Evolutionary conservation across 2,113 vertebrate species (phyloP).

Genomic region (Marmota monax): DNA sequence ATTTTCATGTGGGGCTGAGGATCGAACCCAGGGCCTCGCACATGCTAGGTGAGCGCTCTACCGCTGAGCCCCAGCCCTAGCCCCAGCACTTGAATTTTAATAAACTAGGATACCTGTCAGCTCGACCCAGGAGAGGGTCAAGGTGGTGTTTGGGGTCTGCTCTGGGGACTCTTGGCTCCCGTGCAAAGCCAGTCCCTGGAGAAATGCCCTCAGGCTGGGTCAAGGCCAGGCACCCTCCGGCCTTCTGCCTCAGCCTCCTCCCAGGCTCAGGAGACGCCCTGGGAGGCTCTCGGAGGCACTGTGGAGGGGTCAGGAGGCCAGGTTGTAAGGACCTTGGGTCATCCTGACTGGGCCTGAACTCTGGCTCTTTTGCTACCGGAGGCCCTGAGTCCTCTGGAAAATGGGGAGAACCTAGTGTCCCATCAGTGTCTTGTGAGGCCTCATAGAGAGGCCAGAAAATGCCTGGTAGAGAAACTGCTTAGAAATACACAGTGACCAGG

Average conservation of each 20-base stretch:
- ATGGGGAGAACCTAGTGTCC: not conserved
- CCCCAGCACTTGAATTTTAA: slow-evolving; percentile 62
- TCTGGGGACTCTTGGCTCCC: not conserved
- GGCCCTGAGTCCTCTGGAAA: not conserved
- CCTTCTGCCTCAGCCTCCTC: not conserved
- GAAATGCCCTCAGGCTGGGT: not conserved
- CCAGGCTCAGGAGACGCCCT: not conserved
- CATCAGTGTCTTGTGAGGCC: not conserved
- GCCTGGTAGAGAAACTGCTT: not conserved
- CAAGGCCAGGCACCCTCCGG: not conserved
- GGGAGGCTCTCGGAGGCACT: not conserved
- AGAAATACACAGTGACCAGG: too few relatives aligned
- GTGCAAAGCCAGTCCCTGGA: not conserved
- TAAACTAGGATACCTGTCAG: slow-evolving; percentile 68
- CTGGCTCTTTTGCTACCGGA: not conserved
- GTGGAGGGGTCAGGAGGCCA: not conserved
- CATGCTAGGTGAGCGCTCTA: too few relatives aligned
- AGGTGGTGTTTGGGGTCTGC: not conserved
- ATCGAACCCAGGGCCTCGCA: too few relatives aligned
- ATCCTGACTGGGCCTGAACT: not conserved
- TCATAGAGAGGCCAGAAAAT: not conserved
- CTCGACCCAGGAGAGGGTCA: slow-evolving; percentile 71
- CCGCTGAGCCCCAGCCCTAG: too few relatives aligned
- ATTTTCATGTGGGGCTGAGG: too few relatives aligned
- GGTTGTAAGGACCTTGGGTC: not conserved